Evolutionary conservation across 2,113 vertebrate genomes (phyloP).

Genomic region (Corythornis cristatus): DNA sequence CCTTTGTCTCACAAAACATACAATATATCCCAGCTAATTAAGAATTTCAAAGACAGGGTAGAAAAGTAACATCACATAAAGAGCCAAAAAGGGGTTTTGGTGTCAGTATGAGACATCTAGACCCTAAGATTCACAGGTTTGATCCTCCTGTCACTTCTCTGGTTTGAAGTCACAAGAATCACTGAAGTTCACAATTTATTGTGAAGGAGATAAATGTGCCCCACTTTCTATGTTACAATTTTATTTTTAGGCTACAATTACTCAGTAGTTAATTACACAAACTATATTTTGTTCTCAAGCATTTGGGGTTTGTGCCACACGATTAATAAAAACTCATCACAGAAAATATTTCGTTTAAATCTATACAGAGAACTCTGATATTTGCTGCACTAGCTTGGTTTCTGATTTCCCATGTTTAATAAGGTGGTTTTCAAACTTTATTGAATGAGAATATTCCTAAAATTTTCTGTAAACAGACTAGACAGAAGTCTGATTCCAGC

Average conservation of each 20-base stretch:
- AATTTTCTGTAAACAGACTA: not conserved
- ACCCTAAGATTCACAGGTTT: not conserved
- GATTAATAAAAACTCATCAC: not conserved
- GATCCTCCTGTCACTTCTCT: not conserved
- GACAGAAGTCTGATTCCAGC: not conserved
- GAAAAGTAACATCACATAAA: not conserved
- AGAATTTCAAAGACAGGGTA: not conserved
- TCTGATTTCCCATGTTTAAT: not conserved
- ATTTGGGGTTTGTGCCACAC: not conserved
- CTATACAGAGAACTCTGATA: not conserved
- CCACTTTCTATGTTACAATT: not conserved
- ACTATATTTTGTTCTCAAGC: not conserved
- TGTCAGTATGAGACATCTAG: not conserved
- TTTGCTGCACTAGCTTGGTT: not conserved
- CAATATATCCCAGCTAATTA: not conserved
- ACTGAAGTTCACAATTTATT: not conserved
- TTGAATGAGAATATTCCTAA: not conserved
- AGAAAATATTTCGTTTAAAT: conserved; percentile 27
- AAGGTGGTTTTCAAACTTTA: not conserved
- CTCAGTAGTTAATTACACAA: not conserved
- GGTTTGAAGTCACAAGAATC: not conserved
- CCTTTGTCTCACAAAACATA: not conserved
- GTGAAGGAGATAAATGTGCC: not conserved
- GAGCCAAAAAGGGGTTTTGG: not conserved
- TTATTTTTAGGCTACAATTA: not conserved